Percentiles rank a stretch among this genome's conserved stretches.
These are phyloP conservation scores for Mugil cephalus DNA, from an alignment of 2,113 vertebrate species.

Conservation along the genomic window DNA sequence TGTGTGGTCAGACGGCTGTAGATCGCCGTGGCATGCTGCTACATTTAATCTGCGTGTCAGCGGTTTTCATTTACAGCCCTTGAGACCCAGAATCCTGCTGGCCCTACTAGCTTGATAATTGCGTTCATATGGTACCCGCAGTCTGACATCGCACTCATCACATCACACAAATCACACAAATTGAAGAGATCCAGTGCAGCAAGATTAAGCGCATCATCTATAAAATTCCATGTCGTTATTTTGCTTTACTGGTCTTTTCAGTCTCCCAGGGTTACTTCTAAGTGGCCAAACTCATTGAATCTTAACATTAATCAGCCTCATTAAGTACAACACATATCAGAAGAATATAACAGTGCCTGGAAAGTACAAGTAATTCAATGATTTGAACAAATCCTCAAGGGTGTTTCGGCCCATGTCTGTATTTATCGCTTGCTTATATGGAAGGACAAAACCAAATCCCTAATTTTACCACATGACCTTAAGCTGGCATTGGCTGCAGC, in stretches of 20 bases:
- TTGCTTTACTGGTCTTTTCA: neutral
- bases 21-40: neutral
- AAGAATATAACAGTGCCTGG: neutral
- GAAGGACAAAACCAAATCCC: neutral
- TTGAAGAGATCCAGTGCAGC: slow-evolving; percentile 13
- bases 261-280: neutral
- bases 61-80: slow-evolving; percentile 18
- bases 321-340: neutral
- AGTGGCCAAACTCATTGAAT: neutral
- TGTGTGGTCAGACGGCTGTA: too few species aligned
- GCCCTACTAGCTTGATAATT: slow-evolving; percentile 31
- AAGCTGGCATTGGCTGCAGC: too few species aligned
- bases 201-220: neutral
- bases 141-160: neutral
- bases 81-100: slow-evolving; percentile 15
- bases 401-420: neutral
- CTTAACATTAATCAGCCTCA: neutral
- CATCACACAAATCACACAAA: slow-evolving; percentile 1
- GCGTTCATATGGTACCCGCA: slow-evolving; percentile 21
- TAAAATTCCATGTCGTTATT: slow-evolving; percentile 10
- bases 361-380: neutral
- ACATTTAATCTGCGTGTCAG: slow-evolving; percentile 18
- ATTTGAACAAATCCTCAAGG: neutral
- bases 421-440: neutral
- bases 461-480: neutral